Evolutionary conservation across 2,888 invertebrate genomes (phyloP), one percentile per base, ranked within the genome.

Genomic region (Eupithecia dodoneata): DNA sequence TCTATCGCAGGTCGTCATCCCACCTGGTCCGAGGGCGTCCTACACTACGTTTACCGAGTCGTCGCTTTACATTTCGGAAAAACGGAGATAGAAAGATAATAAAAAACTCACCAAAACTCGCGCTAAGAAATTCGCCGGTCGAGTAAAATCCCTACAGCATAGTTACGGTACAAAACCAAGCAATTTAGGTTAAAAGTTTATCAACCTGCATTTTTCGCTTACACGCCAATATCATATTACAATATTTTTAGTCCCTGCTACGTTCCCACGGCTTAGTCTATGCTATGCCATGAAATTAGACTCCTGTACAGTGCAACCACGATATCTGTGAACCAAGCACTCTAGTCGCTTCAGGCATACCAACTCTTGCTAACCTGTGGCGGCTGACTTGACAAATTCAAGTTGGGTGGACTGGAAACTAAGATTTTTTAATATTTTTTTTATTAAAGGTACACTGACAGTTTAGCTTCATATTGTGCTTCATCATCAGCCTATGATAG

Each of bases 261-360:
- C 55, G 42, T 67, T 78, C 78, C 72, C 78, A 78, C 78, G 78
- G 75, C 67, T 42, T 42, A 13, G 78, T 66, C 75, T 78, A 78
- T 70, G 55, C 75, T 75, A 75, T 70, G 47, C 59, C n/a, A 42
- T 59, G 78, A 59, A 73, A 78, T 75, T 75, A 2, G 78, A 77
- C n/a, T 18, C 72, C 63, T 10, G 30, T 63, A 30, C 10, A 63
- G 63, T 63, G 0, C 63, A 18, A 30, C 63, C n/a, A 30, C 10
- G 63, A 30, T 63, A 63, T 18, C 63, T 63, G 63, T 63, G 30
- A 63, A 63, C 10, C 4, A 4, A 59, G 59, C 10, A 3, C 18
- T 59, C 1, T 47, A 52, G 18, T 59, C 1, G 18, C 59, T 55
- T 7, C 55, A 30, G 30, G 30, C 1, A 30, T 30, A 30, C 30